Evolutionary conservation across 2,888 invertebrate species (phyloP).

Genomic region (Sarcophaga rosellei): DNA sequence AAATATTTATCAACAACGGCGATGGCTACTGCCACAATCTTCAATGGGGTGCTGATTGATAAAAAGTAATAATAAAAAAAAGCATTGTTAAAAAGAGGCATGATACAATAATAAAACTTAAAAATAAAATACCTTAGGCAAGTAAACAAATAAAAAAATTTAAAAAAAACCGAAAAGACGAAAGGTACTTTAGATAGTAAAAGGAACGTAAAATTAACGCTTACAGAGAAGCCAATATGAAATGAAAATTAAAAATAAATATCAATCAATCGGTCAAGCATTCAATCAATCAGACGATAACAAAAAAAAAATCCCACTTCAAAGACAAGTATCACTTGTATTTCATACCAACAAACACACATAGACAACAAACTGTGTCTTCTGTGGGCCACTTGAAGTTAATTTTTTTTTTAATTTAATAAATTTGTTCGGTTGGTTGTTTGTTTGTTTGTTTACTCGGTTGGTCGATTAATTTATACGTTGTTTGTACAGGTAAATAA

Average conservation of each 20-base stretch:
- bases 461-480: conserved; percentile 7
- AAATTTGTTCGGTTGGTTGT: not conserved
- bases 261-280: conserved; percentile 49
- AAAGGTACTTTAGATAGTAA: conserved; percentile 44
- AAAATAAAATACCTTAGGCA: conserved; percentile 6
- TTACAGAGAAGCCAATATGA: conserved; percentile 14
- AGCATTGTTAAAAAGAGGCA: not conserved
- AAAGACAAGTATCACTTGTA: conserved; percentile 27
- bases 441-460: not conserved
- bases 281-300: conserved; percentile 62
- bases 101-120: conserved; percentile 36
- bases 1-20: conserved; percentile 48
- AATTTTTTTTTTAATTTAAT: conserved; percentile 32
- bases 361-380: not conserved
- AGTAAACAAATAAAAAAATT: conserved; percentile 35
- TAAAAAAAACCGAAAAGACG: not conserved
- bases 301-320: conserved; percentile 48
- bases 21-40: conserved; percentile 38
- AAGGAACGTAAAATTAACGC: conserved; percentile 3
- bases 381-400: conserved; percentile 5
- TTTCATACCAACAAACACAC: not conserved
- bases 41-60: conserved; percentile 47
- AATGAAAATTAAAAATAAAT: not conserved
- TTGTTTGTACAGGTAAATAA: conserved; percentile 1
- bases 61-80: not conserved